Evolutionary conservation across 1,140 invertebrate species (phyloP).

Genomic region (Papilio polytes): DNA sequence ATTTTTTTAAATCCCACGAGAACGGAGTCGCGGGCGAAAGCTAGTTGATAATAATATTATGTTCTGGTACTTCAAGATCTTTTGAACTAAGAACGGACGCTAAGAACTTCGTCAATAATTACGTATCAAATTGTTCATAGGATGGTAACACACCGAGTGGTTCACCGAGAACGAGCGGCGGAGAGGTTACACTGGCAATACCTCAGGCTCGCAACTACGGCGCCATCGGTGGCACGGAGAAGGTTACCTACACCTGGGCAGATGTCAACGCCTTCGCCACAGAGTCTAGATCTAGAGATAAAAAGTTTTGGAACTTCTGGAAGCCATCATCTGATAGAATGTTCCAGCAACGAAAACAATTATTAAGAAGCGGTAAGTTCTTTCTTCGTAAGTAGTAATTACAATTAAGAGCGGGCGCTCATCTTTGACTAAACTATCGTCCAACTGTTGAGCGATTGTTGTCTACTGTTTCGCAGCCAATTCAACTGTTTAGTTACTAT

Average conservation of each 20-base stretch:
- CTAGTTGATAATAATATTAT: too few species aligned
- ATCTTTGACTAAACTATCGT: too few species aligned
- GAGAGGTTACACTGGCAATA: slow-evolving; percentile 65
- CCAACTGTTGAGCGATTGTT: too few species aligned
- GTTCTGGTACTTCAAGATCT: too few species aligned
- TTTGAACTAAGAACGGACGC: too few species aligned
- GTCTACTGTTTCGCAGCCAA: too few species aligned
- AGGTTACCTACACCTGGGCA: slow-evolving; percentile 88
- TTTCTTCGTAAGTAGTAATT: background rate
- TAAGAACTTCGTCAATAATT: too few species aligned
- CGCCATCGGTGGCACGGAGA: slow-evolving; percentile 76
- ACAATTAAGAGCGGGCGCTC: too few species aligned
- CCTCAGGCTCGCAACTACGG: slow-evolving; percentile 64
- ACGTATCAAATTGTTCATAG: slow-evolving; percentile 41
- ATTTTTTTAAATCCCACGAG: too few species aligned
- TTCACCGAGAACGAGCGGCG: slow-evolving; percentile 61
- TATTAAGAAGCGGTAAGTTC: slow-evolving; percentile 87
- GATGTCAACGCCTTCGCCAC: slow-evolving; percentile 87
- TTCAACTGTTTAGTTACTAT: too few species aligned
- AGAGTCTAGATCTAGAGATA: slow-evolving; percentile 69
- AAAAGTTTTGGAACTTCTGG: slow-evolving; percentile 73
- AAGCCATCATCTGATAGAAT: slow-evolving; percentile 68
- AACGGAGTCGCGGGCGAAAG: too few species aligned
- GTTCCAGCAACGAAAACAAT: slow-evolving; percentile 85
- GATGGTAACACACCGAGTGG: slow-evolving; percentile 56